Percentiles rank a stretch among this genome's conserved stretches.
phyloP scores from a whole-genome alignment of 2,797 vertebrate species.

The Staurois parvus region DNA sequence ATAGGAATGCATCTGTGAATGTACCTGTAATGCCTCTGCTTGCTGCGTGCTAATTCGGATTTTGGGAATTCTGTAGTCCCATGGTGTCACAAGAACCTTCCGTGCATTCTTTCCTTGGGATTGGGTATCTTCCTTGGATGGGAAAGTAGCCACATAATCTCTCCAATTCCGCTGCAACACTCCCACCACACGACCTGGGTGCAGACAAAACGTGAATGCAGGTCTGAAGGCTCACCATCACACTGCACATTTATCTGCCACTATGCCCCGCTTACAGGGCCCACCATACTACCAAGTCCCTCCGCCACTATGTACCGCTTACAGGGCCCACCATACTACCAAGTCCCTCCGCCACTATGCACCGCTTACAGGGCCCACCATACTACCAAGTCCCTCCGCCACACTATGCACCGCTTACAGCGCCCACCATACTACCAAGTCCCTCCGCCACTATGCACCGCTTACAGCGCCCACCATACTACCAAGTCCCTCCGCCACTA shows the following conservation, averaged over 20 bases:
- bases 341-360: neutral
- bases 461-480: neutral
- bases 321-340: neutral
- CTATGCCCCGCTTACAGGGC: too few relatives aligned
- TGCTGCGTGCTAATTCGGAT: constrained; percentile 95
- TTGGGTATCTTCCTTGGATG: constrained; percentile 84
- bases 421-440: neutral
- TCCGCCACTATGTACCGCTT: neutral
- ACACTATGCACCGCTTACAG: neutral
- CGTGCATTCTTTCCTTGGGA: constrained; percentile 86
- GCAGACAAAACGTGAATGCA: constrained; percentile 5
- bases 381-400: neutral
- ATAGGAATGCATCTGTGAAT: neutral
- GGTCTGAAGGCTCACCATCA: neutral
- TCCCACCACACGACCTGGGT: constrained; percentile 88
- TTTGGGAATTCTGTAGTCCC: constrained; percentile 94
- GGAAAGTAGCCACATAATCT: constrained; percentile 95
- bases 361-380: neutral
- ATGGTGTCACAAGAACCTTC: constrained; percentile 89
- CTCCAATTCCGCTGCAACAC: constrained; percentile 95
- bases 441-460: neutral
- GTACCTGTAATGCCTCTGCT: constrained; percentile 89
- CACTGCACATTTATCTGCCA: neutral
- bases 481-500: neutral
- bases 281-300: neutral